Base-by-base conservation (phyloP, 2,113 vertebrate genomes). In the Atrichornis clamosus region DNA sequence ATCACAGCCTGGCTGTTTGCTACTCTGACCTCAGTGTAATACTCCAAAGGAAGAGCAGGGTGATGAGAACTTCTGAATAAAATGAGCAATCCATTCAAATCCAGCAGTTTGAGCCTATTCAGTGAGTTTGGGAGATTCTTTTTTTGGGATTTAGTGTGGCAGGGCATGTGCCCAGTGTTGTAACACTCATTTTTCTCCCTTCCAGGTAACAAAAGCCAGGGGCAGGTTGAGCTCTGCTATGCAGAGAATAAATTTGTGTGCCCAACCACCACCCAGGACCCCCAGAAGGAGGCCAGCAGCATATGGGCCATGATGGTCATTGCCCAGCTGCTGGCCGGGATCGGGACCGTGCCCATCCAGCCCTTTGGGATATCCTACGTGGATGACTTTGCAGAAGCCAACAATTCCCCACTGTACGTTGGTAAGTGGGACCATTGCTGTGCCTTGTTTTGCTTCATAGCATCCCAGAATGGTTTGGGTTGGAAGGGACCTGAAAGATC, bases 281-380 rank as follows among this genome's bases (percentile, higher is more conserved):
- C 95, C 15, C 94, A 62, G 93, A 91, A 95, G 23, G 98, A 99
- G 86, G 97, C 98, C 76, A 98, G 85, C 90, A 98, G 96, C 68
- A 93, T 99, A 95, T 99, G 99, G 99, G 87, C 98, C 50, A 97
- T 99, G 84, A 99, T 99, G 99, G 98, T 98, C 69, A 95, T 97
- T 0, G 99, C 99, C 39, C 99, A 99, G 97, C 97, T 99, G 89
- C 97, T 99, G 88, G 99, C 99, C 0, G 99, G 99, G 5, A 97
- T 99, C 0, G 99, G 99, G 41, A 99, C 99, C 0, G 99, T 99
- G 73, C 99, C 99, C 88, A 99, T 99, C 84, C 99, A 99, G 89
- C 99, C 99, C 3, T 99, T 99, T 30, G 99, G 99, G 7, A 99
- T 99, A 52, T 99, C 99, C 69, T 99, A 99, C 0, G 98, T 99